phyloP scores from a whole-genome alignment of 2,797 vertebrate genomes.

The Brachymystax lenok region DNA sequence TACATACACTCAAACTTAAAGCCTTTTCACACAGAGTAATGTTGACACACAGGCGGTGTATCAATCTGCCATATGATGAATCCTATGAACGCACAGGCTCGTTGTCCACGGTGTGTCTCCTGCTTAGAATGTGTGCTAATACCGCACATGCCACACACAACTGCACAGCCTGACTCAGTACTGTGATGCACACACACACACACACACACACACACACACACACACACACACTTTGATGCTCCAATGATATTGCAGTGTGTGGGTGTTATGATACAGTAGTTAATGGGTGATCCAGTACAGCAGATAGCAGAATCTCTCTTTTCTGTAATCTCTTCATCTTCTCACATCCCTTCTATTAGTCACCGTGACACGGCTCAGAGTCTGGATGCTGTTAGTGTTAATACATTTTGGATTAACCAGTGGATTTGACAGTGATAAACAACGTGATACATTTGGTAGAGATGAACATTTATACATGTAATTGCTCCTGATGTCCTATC shows the following conservation, averaged over 20 bases:
- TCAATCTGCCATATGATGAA: constrained; percentile 32
- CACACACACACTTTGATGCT: not conserved
- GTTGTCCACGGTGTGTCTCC: constrained; percentile 32
- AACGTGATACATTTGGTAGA: no score
- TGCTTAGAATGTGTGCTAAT: constrained; percentile 23
- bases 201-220: not conserved
- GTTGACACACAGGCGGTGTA: constrained; percentile 28
- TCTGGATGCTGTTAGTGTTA: not conserved
- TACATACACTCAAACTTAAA: constrained; percentile 17
- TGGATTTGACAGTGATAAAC: no score
- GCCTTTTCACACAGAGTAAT: constrained; percentile 15
- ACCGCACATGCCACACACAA: constrained; percentile 13
- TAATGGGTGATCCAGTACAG: not conserved
- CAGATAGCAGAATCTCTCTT: not conserved
- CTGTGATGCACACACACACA: not conserved
- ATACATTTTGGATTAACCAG: not conserved
- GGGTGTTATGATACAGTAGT: not conserved
- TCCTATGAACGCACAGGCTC: constrained; percentile 37
- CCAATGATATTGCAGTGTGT: constrained; percentile 15
- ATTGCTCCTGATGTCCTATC: no score
- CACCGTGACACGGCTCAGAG: not conserved
- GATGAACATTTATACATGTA: no score
- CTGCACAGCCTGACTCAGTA: constrained; percentile 10
- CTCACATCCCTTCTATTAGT: not conserved
- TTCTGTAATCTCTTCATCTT: not conserved